These are phyloP conservation scores for Stichodactyla helianthus DNA, from an alignment of 64 coral and sea anemone species.

Conservation along the genomic window DNA sequence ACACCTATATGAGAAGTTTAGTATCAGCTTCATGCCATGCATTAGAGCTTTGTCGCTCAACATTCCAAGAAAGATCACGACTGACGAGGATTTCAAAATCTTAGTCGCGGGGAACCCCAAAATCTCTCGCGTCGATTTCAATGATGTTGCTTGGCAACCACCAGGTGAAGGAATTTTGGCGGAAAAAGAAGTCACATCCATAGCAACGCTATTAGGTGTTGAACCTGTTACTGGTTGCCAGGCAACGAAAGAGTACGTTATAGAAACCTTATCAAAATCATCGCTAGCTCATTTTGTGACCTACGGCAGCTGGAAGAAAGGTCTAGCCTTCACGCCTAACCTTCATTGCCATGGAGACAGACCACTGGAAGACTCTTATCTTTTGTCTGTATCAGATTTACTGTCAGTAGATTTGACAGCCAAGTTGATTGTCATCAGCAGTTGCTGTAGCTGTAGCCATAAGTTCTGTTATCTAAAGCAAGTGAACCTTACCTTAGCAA, in stretches of 20 bases:
- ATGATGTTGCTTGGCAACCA: conserved; percentile 58
- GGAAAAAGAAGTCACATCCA: conserved; percentile 60
- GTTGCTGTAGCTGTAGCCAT: conserved; percentile 60
- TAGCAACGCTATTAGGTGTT: conserved; percentile 67
- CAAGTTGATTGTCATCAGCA: conserved; percentile 58
- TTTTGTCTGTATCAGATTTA: conserved; percentile 54
- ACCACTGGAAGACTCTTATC: conserved; percentile 52
- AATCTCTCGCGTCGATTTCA: conserved; percentile 55
- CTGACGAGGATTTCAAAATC: conserved; percentile 29
- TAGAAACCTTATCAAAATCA: conserved; percentile 34
- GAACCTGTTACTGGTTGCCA: conserved; percentile 55
- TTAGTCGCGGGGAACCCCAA: conserved; percentile 67
- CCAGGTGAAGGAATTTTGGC: conserved; percentile 43
- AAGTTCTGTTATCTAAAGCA: conserved; percentile 59
- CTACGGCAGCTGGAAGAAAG: conserved; percentile 63
- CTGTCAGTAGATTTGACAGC: conserved; percentile 39
- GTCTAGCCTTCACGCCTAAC: conserved; percentile 62
- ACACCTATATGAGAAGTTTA: conserved; percentile 42
- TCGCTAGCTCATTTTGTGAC: conserved; percentile 67
- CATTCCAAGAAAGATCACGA: background rate
- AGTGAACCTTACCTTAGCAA: conserved; percentile 41
- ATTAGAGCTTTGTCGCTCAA: conserved; percentile 33
- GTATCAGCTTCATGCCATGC: conserved; percentile 58
- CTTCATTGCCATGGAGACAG: conserved; percentile 3
- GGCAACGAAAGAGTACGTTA: conserved; percentile 67